phyloP scores from a whole-genome alignment of 2,888 invertebrate species.

The Leucoma salicis region DNA sequence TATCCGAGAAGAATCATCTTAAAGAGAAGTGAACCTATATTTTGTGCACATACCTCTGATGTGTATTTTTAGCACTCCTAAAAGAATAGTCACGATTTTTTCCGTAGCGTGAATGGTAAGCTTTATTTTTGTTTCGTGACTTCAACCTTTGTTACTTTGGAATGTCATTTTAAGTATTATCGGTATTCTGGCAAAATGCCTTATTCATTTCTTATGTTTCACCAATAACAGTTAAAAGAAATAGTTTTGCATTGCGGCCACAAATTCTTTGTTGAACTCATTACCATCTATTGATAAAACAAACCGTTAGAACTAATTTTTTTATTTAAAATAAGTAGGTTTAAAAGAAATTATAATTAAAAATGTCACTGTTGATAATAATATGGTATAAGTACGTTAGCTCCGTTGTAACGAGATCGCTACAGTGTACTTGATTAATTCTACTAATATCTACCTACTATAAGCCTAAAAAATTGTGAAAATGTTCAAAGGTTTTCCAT shows the following conservation, averaged over 20 bases:
- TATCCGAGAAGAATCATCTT: no score
- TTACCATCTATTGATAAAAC: slow-evolving; percentile 19
- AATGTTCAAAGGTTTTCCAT: no score
- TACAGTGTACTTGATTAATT: no score
- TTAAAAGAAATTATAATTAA: no score
- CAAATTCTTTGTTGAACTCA: slow-evolving; percentile 32
- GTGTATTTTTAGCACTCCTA: no score
- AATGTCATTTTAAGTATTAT: slow-evolving; percentile 72
- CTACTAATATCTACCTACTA: no score
- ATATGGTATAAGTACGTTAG: no score
- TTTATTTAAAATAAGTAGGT: no score
- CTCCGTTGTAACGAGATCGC: no score
- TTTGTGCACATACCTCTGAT: background rate
- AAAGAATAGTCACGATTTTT: slow-evolving; percentile 1
- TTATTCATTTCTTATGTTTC: slow-evolving; percentile 56
- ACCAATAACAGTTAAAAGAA: slow-evolving; percentile 49
- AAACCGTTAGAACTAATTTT: background rate
- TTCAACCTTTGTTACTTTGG: slow-evolving; percentile 62
- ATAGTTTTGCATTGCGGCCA: slow-evolving; percentile 37
- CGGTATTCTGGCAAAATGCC: slow-evolving; percentile 69
- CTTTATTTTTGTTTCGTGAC: slow-evolving; percentile 66
- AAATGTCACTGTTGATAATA: no score
- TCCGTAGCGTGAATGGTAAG: slow-evolving; percentile 21
- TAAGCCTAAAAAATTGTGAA: no score
- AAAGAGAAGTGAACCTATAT: background rate